Conservation (phyloP, 2,113 vertebrate species). For the Agapornis roseicollis region DNA sequence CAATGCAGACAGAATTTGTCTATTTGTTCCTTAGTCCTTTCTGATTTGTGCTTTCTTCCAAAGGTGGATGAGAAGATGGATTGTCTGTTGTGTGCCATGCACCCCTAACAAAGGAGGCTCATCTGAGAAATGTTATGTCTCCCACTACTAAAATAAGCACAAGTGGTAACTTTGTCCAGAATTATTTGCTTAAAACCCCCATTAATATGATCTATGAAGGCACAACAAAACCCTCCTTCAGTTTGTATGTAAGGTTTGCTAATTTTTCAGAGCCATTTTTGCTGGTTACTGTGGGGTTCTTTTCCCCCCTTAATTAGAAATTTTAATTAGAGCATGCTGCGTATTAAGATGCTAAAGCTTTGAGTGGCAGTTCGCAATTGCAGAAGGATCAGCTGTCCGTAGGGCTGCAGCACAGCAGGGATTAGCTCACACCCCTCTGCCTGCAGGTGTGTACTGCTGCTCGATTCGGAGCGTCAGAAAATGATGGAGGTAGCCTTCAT, state of each 20-base stretch:
- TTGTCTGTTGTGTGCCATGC: neutral
- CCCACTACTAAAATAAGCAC: neutral
- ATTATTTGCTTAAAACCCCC: slow-evolving; percentile 12
- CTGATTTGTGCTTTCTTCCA: neutral
- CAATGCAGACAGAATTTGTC: neutral
- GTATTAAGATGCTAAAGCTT: slow-evolving; percentile 70
- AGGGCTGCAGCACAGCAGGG: slow-evolving; percentile 52
- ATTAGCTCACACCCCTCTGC: slow-evolving; percentile 57
- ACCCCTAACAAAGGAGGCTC: neutral
- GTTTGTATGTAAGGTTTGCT: slow-evolving; percentile 31
- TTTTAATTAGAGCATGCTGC: slow-evolving; percentile 70
- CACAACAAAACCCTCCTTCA: slow-evolving; percentile 28
- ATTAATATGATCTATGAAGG: neutral
- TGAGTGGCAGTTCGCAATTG: slow-evolving; percentile 56
- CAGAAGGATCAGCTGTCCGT: slow-evolving; percentile 51
- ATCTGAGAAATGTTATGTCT: neutral
- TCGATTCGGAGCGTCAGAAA: neutral
- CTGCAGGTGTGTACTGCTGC: slow-evolving; percentile 27
- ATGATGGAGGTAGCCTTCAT: neutral
- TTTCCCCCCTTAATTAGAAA: slow-evolving; percentile 50
- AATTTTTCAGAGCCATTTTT: slow-evolving; percentile 62
- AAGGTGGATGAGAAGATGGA: neutral
- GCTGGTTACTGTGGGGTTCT: neutral
- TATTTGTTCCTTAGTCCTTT: neutral
- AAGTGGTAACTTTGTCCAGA: neutral